phyloP scores from a whole-genome alignment of 2,113 vertebrate genomes.

The Gymnocephalus cernua region DNA sequence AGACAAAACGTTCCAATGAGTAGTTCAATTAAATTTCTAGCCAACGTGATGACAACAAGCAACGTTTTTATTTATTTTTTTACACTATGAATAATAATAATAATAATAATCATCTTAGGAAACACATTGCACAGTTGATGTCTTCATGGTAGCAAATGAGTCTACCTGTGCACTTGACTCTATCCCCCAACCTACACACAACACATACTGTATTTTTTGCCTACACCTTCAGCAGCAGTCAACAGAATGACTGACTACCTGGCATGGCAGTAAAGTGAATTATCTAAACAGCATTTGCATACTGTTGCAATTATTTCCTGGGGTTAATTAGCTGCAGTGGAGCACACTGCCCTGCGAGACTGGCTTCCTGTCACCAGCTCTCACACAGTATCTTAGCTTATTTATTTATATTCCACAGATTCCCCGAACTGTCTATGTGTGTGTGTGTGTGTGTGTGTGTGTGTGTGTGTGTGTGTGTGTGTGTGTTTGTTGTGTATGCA shows the following conservation, averaged over 20 bases:
- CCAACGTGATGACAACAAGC: neutral
- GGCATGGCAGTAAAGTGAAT: conserved; percentile 91
- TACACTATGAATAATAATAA: neutral
- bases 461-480: conserved; percentile 10
- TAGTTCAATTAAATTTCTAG: neutral
- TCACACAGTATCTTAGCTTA: conserved; percentile 83
- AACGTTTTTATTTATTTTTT: neutral
- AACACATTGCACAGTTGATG: neutral
- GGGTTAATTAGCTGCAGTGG: conserved; percentile 98
- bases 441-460: conserved; percentile 47
- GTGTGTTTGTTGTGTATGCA: conserved; percentile 66
- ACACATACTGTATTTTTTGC: conserved; percentile 36
- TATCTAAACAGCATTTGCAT: conserved; percentile 99
- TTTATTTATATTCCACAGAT: conserved; percentile 70
- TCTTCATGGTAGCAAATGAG: conserved; percentile 26
- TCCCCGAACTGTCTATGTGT: conserved; percentile 34
- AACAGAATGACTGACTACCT: conserved; percentile 91
- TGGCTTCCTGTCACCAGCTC: conserved; percentile 91
- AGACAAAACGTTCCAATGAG: neutral
- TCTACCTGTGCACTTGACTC: conserved; percentile 19
- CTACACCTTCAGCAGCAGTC: conserved; percentile 74
- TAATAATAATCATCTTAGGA: neutral
- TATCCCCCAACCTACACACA: conserved; percentile 13
- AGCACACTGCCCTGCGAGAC: conserved; percentile 93
- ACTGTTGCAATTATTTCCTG: conserved; percentile 98